Evolutionary conservation across 2,888 invertebrate genomes (phyloP), one percentile per base, ranked within the genome.

Genomic region (Rhingia rostrata): DNA sequence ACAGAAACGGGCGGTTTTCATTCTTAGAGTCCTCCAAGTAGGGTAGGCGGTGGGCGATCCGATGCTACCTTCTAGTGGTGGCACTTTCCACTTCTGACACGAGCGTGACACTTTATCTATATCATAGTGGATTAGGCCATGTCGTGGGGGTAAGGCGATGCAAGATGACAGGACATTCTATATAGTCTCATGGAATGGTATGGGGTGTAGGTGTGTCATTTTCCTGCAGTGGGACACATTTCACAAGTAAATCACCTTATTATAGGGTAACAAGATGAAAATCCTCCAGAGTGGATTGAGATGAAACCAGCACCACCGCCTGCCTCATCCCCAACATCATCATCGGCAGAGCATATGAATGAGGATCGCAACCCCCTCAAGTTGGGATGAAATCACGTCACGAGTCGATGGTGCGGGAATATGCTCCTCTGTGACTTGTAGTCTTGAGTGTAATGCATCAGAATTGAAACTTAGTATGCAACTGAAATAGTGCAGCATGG

Each of bases 51-150:
- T 14, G 6, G 43, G 66, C 22, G 3, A 22, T 30, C 41, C 9
- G 9, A 30, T 10, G 22, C 7, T 47, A 6, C 3, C 7, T 6
- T 4, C 10, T 45, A 4, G 39, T 5, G 49, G 58, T 67, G 47
- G 63, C 64, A 51, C 49, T 60, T 67, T 63, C 69, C 63, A 63
- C 80, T 56, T 69, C 43, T 74, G 80, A 74, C 74, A 74, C 69
- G 67, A 69, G 63, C n/a, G n/a, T 74, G 80, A 75, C 80, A 74
- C 69, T 81, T 81, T 81, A 81, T 81, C 80, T 81, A 74, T 81
- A 75, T 81, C 74, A 81, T 70, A 75, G 74, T 81, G 80, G 74
- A 75, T 69, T 74, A 81, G 69, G 67, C 49, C 74, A 67, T 73
- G 80, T 74, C 67, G 22, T 22, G 41, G 32, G 49, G 41, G 43